phyloP scores from a whole-genome alignment of 1,140 invertebrate species.

The Bombus huntii region DNA sequence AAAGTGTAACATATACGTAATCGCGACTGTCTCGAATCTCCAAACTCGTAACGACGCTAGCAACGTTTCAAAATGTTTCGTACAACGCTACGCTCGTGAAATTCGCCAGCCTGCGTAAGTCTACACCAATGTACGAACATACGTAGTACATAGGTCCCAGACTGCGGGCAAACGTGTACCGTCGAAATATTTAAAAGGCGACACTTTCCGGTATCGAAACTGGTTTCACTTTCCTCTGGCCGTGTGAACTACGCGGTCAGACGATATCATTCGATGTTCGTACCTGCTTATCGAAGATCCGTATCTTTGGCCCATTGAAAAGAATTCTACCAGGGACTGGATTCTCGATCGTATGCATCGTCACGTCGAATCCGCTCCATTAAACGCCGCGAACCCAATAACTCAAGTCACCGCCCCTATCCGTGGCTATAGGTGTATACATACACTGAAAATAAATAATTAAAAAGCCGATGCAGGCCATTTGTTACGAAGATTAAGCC shows the following conservation, averaged over 20 bases:
- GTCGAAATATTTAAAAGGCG: constrained; percentile 36
- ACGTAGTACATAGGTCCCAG: background rate
- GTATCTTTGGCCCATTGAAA: constrained; percentile 43
- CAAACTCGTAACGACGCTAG: too few species aligned
- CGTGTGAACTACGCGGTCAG: constrained; percentile 55
- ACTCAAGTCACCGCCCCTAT: background rate
- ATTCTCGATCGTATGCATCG: constrained; percentile 47
- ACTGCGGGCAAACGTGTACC: background rate
- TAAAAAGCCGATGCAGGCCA: constrained; percentile 59
- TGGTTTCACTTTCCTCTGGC: constrained; percentile 63
- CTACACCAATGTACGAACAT: too few species aligned
- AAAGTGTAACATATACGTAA: too few species aligned
- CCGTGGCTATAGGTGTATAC: constrained; percentile 21
- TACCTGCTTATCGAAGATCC: constrained; percentile 63
- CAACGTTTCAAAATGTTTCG: too few species aligned
- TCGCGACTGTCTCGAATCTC: too few species aligned
- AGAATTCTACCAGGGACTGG: constrained; percentile 10
- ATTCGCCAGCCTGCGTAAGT: too few species aligned
- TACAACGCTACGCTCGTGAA: too few species aligned
- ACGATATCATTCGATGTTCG: constrained; percentile 61
- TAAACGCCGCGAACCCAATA: constrained; percentile 17
- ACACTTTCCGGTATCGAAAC: constrained; percentile 49
- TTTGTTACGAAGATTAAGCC: constrained; percentile 69
- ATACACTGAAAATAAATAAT: constrained; percentile 71
- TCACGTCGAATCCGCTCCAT: constrained; percentile 55